Base-by-base conservation (phyloP, 2,888 invertebrate species). In the Leucophora obtusa region DNA sequence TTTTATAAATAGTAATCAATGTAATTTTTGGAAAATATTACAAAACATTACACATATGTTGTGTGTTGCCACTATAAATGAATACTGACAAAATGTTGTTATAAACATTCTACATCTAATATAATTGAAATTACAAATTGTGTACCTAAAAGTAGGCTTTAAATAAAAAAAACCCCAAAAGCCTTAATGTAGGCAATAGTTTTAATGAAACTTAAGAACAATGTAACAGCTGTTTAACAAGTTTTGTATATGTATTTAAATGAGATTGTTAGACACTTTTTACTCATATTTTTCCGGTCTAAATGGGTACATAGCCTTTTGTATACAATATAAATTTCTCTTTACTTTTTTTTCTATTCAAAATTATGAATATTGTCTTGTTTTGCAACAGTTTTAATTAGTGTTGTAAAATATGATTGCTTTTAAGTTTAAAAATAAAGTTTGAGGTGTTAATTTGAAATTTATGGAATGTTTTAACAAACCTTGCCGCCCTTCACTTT, bases 1-100 rank as follows among this genome's bases (percentile, higher is more conserved):
- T 78, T 80, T 71, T 62, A 43, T 53, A 66, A 66, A 50, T 70
- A 65, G 60, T 81, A 81, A 81, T 81, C 81, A 81, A 81, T 77
- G 81, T 81, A 72, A 72, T 77, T 77, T 81, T n/a, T 43, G 24
- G 17, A 62, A 77, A 77, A 73, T 74, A 73, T 77, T 70, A 60
- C 47, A 51, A 53, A 28, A 59, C 53, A 79, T 65, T 59, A 63
- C 15, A 69, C 35, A 51, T 24, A 11, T 60, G 17, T 51, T 17
- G 53, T 11, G 28, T 62, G 47, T 50, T 18, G 28, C 7, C 28
- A 14, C n/a, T 6, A 47, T 47, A 50, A 58, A 47, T 59, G 11
- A 53, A 47, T 58, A 38, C 28, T 62, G 56, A 69, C 54, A 56
- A 56, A 15, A 56, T 50, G 43, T 33, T 47, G 21, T n/a, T 50